These are phyloP conservation scores for Drosophila anomalata DNA, from an alignment of 2,888 invertebrate species.

Conservation along the genomic window DNA sequence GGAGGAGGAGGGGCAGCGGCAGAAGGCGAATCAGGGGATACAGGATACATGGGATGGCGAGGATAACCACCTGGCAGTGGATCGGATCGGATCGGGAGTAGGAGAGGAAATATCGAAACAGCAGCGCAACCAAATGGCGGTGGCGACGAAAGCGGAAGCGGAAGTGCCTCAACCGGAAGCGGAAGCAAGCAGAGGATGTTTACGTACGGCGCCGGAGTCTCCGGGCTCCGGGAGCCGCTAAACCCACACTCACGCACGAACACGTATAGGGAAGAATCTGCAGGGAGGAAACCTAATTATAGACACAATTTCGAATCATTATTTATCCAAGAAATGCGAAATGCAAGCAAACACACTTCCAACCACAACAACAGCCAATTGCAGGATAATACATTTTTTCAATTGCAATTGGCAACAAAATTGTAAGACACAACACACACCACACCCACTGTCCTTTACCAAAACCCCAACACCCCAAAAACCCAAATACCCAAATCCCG, in stretches of 20 bases:
- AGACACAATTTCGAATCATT: background rate
- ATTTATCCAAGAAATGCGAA: background rate
- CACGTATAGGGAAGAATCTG: background rate
- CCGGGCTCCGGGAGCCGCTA: background rate
- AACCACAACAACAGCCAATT: background rate
- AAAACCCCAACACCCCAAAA: background rate
- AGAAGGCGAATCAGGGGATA: background rate
- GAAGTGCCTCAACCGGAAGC: conserved; percentile 1
- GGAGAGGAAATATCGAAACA: background rate
- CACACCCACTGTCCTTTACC: background rate
- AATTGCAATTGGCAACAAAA: background rate
- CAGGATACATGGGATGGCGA: background rate
- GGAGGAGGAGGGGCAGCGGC: conserved; percentile 2
- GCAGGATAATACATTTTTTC: background rate
- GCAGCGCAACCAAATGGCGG: conserved; percentile 2
- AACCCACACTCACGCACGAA: background rate
- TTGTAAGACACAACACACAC: background rate
- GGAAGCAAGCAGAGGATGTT: background rate
- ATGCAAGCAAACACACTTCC: background rate
- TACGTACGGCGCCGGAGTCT: background rate
- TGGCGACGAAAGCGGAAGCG: background rate
- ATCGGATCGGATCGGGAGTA: conserved; percentile 2
- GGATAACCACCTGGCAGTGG: background rate
- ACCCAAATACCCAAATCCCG: background rate
- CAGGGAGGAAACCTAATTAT: background rate